Conservation (phyloP, 2,888 invertebrate genomes). For the Drosophila testacea region DNA sequence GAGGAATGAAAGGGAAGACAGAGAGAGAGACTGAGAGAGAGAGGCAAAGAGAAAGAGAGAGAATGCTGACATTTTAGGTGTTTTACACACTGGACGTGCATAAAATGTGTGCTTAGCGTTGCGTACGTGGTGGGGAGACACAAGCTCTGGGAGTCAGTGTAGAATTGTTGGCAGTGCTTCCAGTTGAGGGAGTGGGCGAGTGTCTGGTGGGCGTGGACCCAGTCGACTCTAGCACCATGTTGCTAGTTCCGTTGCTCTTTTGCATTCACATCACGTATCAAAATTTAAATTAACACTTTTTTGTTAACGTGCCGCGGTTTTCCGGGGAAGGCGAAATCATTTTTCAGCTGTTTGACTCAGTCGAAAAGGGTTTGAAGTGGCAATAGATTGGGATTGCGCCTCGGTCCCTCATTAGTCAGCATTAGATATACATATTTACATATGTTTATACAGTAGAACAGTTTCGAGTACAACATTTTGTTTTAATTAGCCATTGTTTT, state of each 20-base stretch:
- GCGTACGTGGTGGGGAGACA: slow-evolving; percentile 58
- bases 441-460: neutral
- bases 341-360: slow-evolving; percentile 47
- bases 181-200: neutral
- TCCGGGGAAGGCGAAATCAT: slow-evolving; percentile 34
- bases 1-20: neutral
- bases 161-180: slow-evolving; percentile 7
- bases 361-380: slow-evolving; percentile 16
- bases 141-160: slow-evolving; percentile 10
- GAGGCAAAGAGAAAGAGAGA: neutral
- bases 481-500: slow-evolving; percentile 67
- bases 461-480: slow-evolving; percentile 40
- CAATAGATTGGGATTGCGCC: slow-evolving; percentile 14
- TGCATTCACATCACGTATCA: slow-evolving; percentile 79
- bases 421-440: slow-evolving; percentile 22
- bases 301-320: slow-evolving; percentile 81
- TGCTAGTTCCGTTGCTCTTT: slow-evolving; percentile 29
- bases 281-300: slow-evolving; percentile 84
- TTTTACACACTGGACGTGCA: slow-evolving; percentile 81
- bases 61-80: slow-evolving; percentile 72
- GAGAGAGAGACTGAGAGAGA: neutral
- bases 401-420: slow-evolving; percentile 34
- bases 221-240: slow-evolving; percentile 13
- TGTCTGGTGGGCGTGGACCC: neutral
- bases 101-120: slow-evolving; percentile 74